Base-by-base conservation (phyloP, 1,140 invertebrate genomes). In the Drosophila nasuta region DNA sequence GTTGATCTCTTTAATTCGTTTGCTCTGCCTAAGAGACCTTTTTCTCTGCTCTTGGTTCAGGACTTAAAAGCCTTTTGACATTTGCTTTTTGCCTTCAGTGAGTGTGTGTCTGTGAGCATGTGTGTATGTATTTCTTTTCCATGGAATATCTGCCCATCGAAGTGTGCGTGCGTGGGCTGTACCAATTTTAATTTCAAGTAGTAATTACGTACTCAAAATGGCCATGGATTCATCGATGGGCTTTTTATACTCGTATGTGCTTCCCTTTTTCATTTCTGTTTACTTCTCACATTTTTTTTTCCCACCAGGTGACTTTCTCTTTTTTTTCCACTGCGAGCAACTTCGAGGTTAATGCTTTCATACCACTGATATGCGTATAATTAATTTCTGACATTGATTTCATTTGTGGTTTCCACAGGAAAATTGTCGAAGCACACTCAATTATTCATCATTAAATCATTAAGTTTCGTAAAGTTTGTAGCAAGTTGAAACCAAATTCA, bases 181-280 rank as follows among this genome's bases (percentile, higher is more conserved):
- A 82, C 67, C 73, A 88, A 82, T 87, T 87, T 87, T 82, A 82
- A 86, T 88, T 86, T 79, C 68, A 76, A 77, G 68, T 49, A 60
- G 59, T 77, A 87, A 82, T 88, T 87, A 74, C 69, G 57, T 68
- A 60, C 79, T 88, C 65, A 64, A 87, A 85, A 87, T 88, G 76
- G 72, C 62, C 68, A 43, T 62, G 17, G 15, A 70, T 68, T 76
- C 56, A 59, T 70, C 56, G 49, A 70, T 28, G 81, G 69, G 58
- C 60, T 20, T 20, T 49, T 49, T 49, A 25, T 49, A 13, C 3
- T 25, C 20, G 20, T 25, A 25, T 25, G 20, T 13, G n/a, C 20
- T 52, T 68, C 73, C 48, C 54, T 25, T 57, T 66, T 65, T 78
- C 66, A 78, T 72, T 86, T 85, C 62, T 41, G 66, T 52, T 63